phyloP scores from a whole-genome alignment of 2,888 invertebrate species.

The Rotaria magnacalcarata region DNA sequence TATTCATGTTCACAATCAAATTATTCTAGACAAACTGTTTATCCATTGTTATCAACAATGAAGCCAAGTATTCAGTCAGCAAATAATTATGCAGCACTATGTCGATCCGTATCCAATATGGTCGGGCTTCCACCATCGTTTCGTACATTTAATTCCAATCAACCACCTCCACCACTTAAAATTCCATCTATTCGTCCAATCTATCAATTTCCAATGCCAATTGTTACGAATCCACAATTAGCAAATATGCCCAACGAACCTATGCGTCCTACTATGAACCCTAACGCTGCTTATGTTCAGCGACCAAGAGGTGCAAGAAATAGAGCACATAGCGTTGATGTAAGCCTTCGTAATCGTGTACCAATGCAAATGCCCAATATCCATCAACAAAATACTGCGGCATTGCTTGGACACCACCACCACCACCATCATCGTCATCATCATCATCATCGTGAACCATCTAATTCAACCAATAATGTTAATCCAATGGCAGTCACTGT shows the following conservation, averaged over 20 bases:
- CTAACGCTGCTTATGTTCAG: neutral
- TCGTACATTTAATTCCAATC: constrained; percentile 1
- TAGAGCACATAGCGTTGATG: neutral
- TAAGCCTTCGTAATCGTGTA: neutral
- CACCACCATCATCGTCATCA: constrained; percentile 11
- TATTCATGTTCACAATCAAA: no score
- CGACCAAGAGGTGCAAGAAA: neutral
- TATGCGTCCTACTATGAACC: neutral
- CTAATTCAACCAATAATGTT: neutral
- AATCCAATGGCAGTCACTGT: neutral
- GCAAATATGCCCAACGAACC: neutral
- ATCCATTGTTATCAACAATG: neutral
- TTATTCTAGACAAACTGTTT: neutral
- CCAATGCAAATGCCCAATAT: neutral
- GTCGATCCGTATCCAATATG: neutral
- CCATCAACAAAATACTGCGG: neutral
- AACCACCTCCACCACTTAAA: neutral
- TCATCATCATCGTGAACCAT: neutral
- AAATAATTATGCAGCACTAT: neutral
- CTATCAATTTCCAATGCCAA: neutral
- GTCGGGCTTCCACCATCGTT: neutral
- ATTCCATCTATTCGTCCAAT: neutral
- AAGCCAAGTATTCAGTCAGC: neutral
- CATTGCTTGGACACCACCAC: neutral
- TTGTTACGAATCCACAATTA: neutral